Evolutionary conservation across 2,113 vertebrate species (phyloP).

Genomic region (Phrynosoma blainvillii): DNA sequence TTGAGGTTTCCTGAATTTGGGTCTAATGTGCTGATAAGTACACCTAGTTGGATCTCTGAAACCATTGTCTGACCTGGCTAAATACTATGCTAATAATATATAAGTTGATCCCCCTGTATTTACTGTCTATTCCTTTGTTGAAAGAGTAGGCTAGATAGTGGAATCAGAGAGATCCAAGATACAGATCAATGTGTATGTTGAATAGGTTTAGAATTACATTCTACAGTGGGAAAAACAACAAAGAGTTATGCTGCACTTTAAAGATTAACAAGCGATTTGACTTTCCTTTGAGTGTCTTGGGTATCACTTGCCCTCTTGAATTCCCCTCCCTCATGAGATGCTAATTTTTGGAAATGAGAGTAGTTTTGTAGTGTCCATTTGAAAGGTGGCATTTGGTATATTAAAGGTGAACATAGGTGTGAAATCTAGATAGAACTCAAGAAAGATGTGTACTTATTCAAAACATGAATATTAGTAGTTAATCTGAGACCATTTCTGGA

Average conservation of each 20-base stretch:
- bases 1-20: neutral
- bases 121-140: neutral
- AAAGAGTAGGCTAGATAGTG: neutral
- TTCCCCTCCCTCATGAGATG: neutral
- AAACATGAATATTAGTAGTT: neutral
- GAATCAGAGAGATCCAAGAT: neutral
- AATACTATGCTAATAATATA: neutral
- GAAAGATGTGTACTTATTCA: neutral
- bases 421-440: neutral
- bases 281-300: neutral
- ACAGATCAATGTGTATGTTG: neutral
- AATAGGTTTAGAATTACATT: neutral
- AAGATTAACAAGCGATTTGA: too few relatives aligned
- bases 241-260: too few relatives aligned
- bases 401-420: neutral
- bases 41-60: neutral
- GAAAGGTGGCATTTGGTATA: neutral
- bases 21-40: neutral
- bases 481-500: neutral
- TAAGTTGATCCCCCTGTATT: neutral
- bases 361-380: neutral
- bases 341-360: neutral
- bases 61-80: neutral
- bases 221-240: neutral
- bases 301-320: neutral